Evolutionary conservation across 37 sponge, comb jelly and placozoan genomes (phyloP).

Genomic region (Eunapius fragilis): DNA sequence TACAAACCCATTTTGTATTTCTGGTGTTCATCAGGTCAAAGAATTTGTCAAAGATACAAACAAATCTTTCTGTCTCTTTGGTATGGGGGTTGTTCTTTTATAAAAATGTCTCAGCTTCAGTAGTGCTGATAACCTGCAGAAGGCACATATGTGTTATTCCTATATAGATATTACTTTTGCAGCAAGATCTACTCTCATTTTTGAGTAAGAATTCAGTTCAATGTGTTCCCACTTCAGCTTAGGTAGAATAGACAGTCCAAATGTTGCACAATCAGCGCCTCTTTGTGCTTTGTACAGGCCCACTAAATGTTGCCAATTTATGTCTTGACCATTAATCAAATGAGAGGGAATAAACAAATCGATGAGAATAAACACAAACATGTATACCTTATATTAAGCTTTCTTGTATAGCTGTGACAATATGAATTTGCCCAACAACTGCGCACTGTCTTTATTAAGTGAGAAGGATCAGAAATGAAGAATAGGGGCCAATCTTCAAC

Average conservation of each 20-base stretch:
- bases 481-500: background rate
- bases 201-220: conserved; percentile 10
- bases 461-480: conserved; percentile 5
- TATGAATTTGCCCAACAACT: conserved; percentile 36
- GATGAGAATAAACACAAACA: background rate
- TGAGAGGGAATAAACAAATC: no score
- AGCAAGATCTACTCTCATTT: conserved; percentile 47
- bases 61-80: conserved; percentile 17
- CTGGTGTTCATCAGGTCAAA: conserved; percentile 43
- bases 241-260: conserved; percentile 28
- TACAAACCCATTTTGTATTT: background rate
- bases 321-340: conserved; percentile 29
- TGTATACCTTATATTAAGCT: conserved; percentile 12
- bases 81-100: background rate
- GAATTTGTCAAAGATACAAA: conserved; percentile 25
- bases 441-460: conserved; percentile 14
- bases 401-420: conserved; percentile 19
- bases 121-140: conserved; percentile 23
- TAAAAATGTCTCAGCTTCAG: conserved; percentile 25
- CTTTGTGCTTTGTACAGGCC: conserved; percentile 28
- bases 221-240: conserved; percentile 40
- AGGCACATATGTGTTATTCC: background rate
- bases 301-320: conserved; percentile 34
- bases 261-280: background rate
- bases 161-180: conserved; percentile 13